Conservation (phyloP, 2,113 vertebrate species). For the Vulpes ferrilata region DNA sequence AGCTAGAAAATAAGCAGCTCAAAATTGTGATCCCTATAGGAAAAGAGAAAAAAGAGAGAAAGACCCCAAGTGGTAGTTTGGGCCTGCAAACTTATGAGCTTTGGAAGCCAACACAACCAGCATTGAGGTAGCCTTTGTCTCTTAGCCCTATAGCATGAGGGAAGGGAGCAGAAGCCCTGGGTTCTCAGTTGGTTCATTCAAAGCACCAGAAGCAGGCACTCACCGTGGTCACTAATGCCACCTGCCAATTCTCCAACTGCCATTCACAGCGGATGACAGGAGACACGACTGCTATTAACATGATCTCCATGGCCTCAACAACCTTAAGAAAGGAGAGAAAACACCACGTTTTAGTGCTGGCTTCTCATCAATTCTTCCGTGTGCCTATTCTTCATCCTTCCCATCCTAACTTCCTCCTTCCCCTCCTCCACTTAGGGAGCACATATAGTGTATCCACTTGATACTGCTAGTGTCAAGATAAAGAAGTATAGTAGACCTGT, state of each 20-base stretch:
- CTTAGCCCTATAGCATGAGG: rapidly evolving
- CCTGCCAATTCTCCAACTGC: slow-evolving; percentile 96
- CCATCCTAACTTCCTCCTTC: not conserved
- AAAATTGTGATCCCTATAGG: not conserved
- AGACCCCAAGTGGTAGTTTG: not conserved
- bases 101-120: not conserved
- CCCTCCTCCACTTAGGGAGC: not conserved
- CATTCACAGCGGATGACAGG: slow-evolving; percentile 96
- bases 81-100: not conserved
- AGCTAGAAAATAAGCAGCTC: not conserved
- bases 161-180: rapidly evolving
- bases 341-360: rapidly evolving
- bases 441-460: rapidly evolving
- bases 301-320: slow-evolving; percentile 98
- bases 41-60: not conserved
- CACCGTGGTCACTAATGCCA: slow-evolving; percentile 97
- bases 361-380: not conserved
- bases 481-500: not conserved
- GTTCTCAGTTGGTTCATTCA: not conserved
- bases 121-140: rapidly evolving
- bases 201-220: slow-evolving; percentile 73
- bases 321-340: slow-evolving; percentile 86
- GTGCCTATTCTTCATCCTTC: not conserved
- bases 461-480: not conserved
- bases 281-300: slow-evolving; percentile 95